These are phyloP conservation scores for Rattus norvegicus DNA, from an alignment of 2,113 vertebrate species.

Conservation along the genomic window DNA sequence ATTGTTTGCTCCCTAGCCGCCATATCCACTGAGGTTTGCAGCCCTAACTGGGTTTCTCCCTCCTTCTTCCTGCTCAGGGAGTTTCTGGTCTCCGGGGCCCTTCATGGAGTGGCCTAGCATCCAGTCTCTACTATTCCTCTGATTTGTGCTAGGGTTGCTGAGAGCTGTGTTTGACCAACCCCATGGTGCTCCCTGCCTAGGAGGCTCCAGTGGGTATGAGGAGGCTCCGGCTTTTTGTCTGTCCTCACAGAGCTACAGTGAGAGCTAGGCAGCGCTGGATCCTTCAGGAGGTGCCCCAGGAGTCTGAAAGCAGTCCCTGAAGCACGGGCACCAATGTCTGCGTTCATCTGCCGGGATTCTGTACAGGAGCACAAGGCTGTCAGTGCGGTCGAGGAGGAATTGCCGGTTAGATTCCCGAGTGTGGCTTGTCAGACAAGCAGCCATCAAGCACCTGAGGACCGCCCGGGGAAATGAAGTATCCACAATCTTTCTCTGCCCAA, in stretches of 20 bases:
- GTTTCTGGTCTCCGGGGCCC: background rate
- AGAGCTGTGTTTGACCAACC: background rate
- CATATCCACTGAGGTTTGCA: too few relatives aligned
- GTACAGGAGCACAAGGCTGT: background rate
- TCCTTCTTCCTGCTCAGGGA: background rate
- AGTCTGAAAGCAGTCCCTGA: background rate
- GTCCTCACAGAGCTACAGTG: background rate
- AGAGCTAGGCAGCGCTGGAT: background rate
- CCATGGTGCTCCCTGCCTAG: background rate
- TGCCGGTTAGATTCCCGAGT: background rate
- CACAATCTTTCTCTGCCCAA: background rate
- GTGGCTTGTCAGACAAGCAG: background rate
- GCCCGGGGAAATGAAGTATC: background rate
- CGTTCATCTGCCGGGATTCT: background rate
- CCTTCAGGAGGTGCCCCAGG: background rate
- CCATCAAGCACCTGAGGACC: background rate
- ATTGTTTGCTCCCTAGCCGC: too few relatives aligned
- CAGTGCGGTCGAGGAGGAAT: background rate
- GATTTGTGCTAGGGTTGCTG: too few relatives aligned
- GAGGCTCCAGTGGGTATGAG: background rate
- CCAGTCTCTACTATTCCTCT: background rate
- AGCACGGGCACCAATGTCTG: background rate
- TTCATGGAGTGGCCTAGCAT: background rate
- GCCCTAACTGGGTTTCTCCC: too few relatives aligned
- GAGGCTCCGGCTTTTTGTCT: background rate